phyloP scores from a whole-genome alignment of 1,140 invertebrate genomes.

The Ectropis grisescens region DNA sequence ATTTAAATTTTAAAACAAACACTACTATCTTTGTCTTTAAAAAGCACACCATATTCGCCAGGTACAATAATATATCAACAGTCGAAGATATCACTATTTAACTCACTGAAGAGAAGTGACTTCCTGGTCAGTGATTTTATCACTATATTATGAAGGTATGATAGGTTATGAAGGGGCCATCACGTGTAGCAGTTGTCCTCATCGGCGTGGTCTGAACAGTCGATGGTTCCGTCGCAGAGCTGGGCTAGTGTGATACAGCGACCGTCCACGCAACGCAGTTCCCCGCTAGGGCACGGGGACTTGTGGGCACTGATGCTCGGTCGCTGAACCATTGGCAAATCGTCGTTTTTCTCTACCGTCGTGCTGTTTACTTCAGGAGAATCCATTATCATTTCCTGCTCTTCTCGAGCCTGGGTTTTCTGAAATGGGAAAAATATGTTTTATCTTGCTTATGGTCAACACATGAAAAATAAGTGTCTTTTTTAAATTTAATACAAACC shows the following conservation, averaged over 20 bases:
- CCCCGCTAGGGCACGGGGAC: slow-evolving; percentile 71
- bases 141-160: too few species aligned
- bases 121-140: too few species aligned
- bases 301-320: slow-evolving; percentile 31
- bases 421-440: slow-evolving; percentile 11
- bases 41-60: too few species aligned
- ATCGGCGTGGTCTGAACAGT: slow-evolving; percentile 74
- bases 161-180: too few species aligned
- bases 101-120: too few species aligned
- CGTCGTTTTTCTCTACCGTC: slow-evolving; percentile 12
- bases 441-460: neutral
- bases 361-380: slow-evolving; percentile 18
- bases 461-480: too few species aligned
- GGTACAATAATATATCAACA: too few species aligned
- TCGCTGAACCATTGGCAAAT: neutral
- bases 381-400: slow-evolving; percentile 11
- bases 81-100: too few species aligned
- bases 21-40: too few species aligned
- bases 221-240: slow-evolving; percentile 73
- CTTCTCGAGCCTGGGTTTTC: slow-evolving; percentile 21
- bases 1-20: too few species aligned
- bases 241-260: slow-evolving; percentile 74
- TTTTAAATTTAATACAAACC: too few species aligned
- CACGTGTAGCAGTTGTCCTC: slow-evolving; percentile 72
- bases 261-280: slow-evolving; percentile 74